Base-by-base conservation (phyloP, 2,888 invertebrate species). In the Oscheius sp. region DNA sequence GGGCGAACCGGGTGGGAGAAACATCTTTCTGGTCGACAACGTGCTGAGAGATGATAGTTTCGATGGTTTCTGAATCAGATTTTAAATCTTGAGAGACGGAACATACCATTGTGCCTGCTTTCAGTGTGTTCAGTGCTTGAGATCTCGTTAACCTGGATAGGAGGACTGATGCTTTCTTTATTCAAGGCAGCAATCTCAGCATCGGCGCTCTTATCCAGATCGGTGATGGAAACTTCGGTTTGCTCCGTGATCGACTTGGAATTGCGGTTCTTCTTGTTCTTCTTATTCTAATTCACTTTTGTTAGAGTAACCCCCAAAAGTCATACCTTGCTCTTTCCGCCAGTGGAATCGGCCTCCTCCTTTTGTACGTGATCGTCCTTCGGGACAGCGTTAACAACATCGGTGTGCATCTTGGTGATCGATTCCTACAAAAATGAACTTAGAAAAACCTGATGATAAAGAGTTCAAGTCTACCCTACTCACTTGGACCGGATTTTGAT, bases 81-180 rank as follows among this genome's bases (percentile, higher is more conserved):
- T 55, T 42, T 32, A 55, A 32, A 55, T 32, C 13, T 55, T 5
- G 13, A 70, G 11, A 42, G 57, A 37, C 13, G 13, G 21, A 48
- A 57, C 13, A 11, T 29, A 80, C 76, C 73, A 9, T 63, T 75
- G 50, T 53, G 60, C 75, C 78, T 78, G 55, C 78, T 78, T 9
- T 59, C 29, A 37, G 66, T 32, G 13, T 70, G 11, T 66, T 80
- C 77, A 33, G 79, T 74, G 71, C 79, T 79, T 29, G 79, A 75
- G 50, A 82, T 77, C 70, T 84, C 83, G 59, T 80, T 76, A 60
- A 84, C 83, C 71, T 84, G 83, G 57, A 82, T 78, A 66, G 83
- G 81, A 73, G 83, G 80, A 59, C 81, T 80, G 60, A 60, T 33
- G 11, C 66, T 73, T 59, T 79, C 77, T 10, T 75, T 60, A 60